Evolutionary conservation across 2,888 invertebrate species (phyloP).

Genomic region (Maniola hyperantus): DNA sequence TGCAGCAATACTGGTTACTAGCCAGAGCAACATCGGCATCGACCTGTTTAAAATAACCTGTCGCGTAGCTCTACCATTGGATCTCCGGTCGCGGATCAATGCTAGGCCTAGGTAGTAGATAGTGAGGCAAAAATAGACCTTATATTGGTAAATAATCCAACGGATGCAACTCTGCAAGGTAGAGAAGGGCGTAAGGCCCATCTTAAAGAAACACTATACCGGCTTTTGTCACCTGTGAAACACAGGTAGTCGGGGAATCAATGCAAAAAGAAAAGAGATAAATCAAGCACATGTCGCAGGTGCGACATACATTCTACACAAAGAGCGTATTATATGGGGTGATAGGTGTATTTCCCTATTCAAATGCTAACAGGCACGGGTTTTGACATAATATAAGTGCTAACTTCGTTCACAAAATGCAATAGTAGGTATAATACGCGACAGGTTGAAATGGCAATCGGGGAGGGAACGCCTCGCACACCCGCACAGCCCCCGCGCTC

Average conservation of each 20-base stretch:
- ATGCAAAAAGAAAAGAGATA: conserved; percentile 14
- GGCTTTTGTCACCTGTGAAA: conserved; percentile 37
- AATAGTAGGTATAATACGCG: no score
- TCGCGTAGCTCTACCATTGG: conserved; percentile 48
- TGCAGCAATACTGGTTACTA: background rate
- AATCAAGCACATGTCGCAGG: background rate
- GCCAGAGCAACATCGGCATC: conserved; percentile 38
- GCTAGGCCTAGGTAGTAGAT: conserved; percentile 32
- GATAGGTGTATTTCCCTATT: background rate
- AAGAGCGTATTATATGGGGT: background rate
- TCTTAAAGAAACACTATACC: conserved; percentile 38
- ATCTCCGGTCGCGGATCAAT: conserved; percentile 50
- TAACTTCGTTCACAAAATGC: no score
- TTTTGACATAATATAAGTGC: background rate
- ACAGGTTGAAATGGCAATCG: no score
- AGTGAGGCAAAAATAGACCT: conserved; percentile 51
- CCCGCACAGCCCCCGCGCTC: no score
- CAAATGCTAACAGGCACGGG: background rate
- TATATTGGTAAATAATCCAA: conserved; percentile 38
- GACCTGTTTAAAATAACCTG: conserved; percentile 61
- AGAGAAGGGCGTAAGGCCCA: no score
- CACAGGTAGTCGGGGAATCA: conserved; percentile 40
- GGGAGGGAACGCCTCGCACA: no score
- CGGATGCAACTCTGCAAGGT: conserved; percentile 59
- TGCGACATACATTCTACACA: background rate